Percentiles rank a stretch among this genome's conserved stretches.
These are phyloP conservation scores for Drosophila melanogaster DNA, from an alignment of 1,140 invertebrate genomes.

Conservation along the genomic window DNA sequence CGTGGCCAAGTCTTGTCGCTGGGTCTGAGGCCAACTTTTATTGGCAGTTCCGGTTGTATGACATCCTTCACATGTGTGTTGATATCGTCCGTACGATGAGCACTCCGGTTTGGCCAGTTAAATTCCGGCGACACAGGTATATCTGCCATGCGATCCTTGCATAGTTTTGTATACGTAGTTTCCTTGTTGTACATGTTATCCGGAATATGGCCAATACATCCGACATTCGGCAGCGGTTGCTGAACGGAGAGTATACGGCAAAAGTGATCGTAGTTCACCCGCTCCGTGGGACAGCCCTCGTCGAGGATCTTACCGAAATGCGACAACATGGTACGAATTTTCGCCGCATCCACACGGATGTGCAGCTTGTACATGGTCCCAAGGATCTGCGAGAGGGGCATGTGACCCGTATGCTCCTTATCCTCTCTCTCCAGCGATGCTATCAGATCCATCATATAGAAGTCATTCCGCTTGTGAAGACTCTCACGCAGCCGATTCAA, in stretches of 20 bases:
- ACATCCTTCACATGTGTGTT: conserved; percentile 38
- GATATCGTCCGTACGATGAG: conserved; percentile 20
- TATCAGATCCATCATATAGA: conserved; percentile 69
- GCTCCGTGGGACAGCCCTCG: conserved; percentile 42
- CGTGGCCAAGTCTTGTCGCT: conserved; percentile 51
- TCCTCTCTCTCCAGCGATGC: conserved; percentile 53
- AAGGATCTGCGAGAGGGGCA: conserved; percentile 47
- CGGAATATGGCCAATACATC: conserved; percentile 30
- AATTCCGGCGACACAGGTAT: neutral
- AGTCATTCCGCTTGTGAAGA: conserved; percentile 47
- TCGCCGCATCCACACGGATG: conserved; percentile 44
- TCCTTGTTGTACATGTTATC: conserved; percentile 55
- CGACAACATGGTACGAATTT: conserved; percentile 44
- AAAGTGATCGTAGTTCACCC: conserved; percentile 59
- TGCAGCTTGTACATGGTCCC: conserved; percentile 48
- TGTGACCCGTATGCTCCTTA: conserved; percentile 37
- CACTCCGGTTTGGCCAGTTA: neutral
- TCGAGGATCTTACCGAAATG: conserved; percentile 60
- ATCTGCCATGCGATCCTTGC: conserved; percentile 49
- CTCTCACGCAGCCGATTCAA: conserved; percentile 58
- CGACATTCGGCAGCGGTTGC: conserved; percentile 44
- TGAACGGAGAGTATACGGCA: conserved; percentile 54
- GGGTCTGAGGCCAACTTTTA: conserved; percentile 31
- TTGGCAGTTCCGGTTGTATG: conserved; percentile 43
- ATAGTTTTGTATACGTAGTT: conserved; percentile 62